A percentile compares a stretch with the other conserved stretches of the same genome.
phyloP scores from a whole-genome alignment of 2,113 vertebrate species.

The Fukomys damarensis region DNA sequence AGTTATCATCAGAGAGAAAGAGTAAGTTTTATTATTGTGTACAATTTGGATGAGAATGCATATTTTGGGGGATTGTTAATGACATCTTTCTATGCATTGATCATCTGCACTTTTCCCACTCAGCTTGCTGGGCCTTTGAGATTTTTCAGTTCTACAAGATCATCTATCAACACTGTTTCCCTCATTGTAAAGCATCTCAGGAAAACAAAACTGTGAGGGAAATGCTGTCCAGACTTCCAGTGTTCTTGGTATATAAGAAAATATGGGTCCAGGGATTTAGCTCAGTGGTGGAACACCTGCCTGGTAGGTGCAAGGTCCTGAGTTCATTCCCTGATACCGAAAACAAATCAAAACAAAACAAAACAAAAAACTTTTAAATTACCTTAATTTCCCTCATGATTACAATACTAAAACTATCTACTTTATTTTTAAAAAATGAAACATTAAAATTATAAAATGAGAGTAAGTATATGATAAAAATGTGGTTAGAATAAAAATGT shows the following conservation, averaged over 20 bases:
- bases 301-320: too few relatives aligned
- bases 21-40: background rate
- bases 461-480: too few relatives aligned
- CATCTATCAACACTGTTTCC: background rate
- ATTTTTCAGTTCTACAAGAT: background rate
- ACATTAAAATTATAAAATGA: too few relatives aligned
- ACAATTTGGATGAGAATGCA: background rate
- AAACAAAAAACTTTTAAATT: background rate
- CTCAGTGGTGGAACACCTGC: too few relatives aligned
- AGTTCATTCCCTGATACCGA: too few relatives aligned
- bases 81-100: background rate
- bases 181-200: background rate
- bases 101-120: background rate
- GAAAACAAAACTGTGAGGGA: conserved; percentile 7
- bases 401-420: background rate
- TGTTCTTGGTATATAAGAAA: background rate
- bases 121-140: background rate
- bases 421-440: background rate
- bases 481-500: background rate
- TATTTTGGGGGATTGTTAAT: background rate
- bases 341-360: background rate
- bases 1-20: conserved; percentile 7
- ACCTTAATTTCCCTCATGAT: background rate
- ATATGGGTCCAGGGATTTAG: too few relatives aligned
- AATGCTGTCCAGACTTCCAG: background rate